These are phyloP conservation scores for Dufourea novaeangliae DNA, from an alignment of 1,140 invertebrate genomes.

Conservation along the genomic window DNA sequence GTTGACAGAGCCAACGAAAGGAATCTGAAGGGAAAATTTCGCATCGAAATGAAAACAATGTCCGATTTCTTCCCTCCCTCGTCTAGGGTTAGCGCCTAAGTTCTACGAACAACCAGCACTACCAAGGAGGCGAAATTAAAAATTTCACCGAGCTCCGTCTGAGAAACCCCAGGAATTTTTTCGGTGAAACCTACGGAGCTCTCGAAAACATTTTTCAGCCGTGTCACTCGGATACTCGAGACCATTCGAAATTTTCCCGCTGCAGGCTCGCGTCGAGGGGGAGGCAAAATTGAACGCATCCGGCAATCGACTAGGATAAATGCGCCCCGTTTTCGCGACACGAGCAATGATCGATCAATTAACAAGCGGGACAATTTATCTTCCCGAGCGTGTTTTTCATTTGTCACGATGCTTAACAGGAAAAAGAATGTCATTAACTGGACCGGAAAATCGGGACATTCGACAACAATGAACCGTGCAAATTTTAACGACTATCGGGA, in stretches of 20 bases:
- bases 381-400: not conserved
- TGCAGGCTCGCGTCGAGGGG: not conserved
- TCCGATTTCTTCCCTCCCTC: constrained; percentile 12
- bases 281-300: not conserved
- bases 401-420: not conserved
- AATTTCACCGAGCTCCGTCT: not conserved
- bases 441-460: constrained; percentile 32
- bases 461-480: constrained; percentile 39
- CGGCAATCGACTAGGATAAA: not conserved
- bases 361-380: constrained; percentile 1
- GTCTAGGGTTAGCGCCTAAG: not conserved
- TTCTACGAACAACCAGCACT: constrained; percentile 27
- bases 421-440: constrained; percentile 27
- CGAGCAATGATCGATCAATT: constrained; percentile 13
- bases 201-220: too few species aligned
- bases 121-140: constrained; percentile 32
- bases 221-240: not conserved
- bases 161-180: not conserved
- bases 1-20: not conserved
- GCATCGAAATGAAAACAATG: constrained; percentile 55
- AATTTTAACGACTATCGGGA: constrained; percentile 47
- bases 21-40: constrained; percentile 9
- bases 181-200: not conserved
- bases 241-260: not conserved
- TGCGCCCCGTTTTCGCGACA: not conserved